Conservation (phyloP, 2,113 vertebrate genomes). For the Aegithalos caudatus region DNA sequence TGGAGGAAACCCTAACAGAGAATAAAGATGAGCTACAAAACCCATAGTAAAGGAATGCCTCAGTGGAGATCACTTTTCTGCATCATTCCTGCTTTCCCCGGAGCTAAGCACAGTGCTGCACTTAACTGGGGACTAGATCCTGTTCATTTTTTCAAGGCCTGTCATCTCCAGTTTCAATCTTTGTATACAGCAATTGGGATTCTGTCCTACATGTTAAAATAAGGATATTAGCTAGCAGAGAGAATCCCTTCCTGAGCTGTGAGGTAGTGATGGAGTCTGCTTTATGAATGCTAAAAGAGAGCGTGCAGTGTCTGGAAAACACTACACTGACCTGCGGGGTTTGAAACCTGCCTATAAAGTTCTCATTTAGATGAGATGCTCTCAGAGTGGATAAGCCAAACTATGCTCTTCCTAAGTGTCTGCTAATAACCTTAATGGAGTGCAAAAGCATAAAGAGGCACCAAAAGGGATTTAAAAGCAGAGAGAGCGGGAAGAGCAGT, state of each 20-base stretch:
- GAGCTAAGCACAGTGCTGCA: not conserved
- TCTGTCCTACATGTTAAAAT: not conserved
- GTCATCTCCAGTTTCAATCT: not conserved
- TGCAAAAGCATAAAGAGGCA: not conserved
- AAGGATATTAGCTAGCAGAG: not conserved
- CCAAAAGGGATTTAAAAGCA: not conserved
- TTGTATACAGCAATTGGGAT: not conserved
- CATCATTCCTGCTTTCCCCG: constrained; percentile 8
- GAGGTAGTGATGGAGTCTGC: not conserved
- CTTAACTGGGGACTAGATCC: not conserved
- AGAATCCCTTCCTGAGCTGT: not conserved
- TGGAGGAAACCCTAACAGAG: not conserved
- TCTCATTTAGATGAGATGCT: constrained; percentile 11
- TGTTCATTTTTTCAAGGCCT: not conserved
- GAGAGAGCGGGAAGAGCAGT: not conserved
- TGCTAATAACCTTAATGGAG: constrained; percentile 52
- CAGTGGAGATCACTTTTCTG: not conserved
- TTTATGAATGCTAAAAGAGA: constrained; percentile 26
- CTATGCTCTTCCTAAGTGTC: not conserved
- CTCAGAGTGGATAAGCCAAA: not conserved
- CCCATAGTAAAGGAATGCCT: not conserved
- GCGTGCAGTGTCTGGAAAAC: not conserved
- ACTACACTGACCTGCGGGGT: not conserved
- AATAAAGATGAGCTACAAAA: constrained; percentile 36
- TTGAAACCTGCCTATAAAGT: constrained; percentile 23